phyloP scores from a whole-genome alignment of 2,113 vertebrate species.

The Corythoichthys haematopterus region DNA sequence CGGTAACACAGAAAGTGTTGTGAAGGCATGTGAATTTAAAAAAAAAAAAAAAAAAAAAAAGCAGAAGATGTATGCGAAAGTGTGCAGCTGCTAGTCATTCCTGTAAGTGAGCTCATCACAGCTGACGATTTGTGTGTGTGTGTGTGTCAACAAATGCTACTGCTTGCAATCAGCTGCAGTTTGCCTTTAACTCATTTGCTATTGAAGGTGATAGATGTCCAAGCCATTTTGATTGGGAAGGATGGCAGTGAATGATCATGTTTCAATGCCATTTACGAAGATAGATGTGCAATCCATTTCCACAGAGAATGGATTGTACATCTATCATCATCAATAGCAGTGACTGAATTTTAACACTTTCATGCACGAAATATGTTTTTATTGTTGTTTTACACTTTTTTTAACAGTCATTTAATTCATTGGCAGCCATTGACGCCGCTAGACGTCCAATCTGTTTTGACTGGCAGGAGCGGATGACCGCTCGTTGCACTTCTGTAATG shows the following conservation, averaged over 20 bases:
- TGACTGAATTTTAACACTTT: neutral
- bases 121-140: constrained; percentile 24
- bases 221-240: neutral
- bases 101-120: constrained; percentile 58
- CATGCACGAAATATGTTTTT: too few species aligned
- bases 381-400: too few species aligned
- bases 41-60: constrained; percentile 40
- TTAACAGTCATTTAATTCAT: too few species aligned
- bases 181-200: neutral
- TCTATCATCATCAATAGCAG: too few species aligned
- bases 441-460: too few species aligned
- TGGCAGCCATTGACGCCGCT: too few species aligned
- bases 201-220: neutral
- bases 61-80: constrained; percentile 54
- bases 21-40: constrained; percentile 3
- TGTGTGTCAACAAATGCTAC: constrained; percentile 13
- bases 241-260: too few species aligned
- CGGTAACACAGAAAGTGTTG: constrained; percentile 24
- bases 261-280: too few species aligned
- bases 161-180: constrained; percentile 2
- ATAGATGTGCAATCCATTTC: too few species aligned
- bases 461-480: too few species aligned
- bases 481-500: too few species aligned
- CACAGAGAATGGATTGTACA: too few species aligned
- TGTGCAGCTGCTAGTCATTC: constrained; percentile 51